Conservation (phyloP, 2,113 vertebrate species). For the Dipodomys spectabilis region DNA sequence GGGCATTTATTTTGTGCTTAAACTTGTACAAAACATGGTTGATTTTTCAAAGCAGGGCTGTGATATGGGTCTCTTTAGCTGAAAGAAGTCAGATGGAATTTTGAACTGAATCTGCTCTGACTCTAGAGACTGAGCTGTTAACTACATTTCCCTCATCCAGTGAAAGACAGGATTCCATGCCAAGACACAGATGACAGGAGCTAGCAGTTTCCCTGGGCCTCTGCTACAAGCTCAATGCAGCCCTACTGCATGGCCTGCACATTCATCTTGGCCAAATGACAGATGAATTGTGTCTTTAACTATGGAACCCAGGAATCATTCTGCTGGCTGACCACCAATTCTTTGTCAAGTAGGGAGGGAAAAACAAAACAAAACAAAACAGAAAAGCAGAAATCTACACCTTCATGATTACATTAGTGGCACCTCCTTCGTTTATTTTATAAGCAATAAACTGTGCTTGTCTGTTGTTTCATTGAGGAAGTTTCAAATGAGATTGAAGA, state of each 20-base stretch:
- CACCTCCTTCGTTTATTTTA: conserved; percentile 81
- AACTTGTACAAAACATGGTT: not conserved
- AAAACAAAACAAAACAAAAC: conserved; percentile 29
- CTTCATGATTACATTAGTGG: conserved; percentile 74
- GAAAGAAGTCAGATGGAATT: not conserved
- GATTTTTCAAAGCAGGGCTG: not conserved
- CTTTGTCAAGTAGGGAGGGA: conserved; percentile 38
- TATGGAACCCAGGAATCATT: conserved; percentile 53
- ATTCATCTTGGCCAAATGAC: conserved; percentile 74
- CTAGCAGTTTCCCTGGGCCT: not conserved
- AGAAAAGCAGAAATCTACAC: conserved; percentile 56
- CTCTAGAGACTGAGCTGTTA: conserved; percentile 15
- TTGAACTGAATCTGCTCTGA: conserved; percentile 1
- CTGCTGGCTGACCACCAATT: conserved; percentile 59
- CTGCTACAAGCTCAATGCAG: conserved; percentile 17
- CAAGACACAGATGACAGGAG: conserved; percentile 45
- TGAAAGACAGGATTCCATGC: not conserved
- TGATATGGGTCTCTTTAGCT: not conserved
- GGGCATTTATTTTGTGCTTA: not conserved
- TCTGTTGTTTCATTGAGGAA: conserved; percentile 85
- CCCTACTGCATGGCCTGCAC: not conserved
- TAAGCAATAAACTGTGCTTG: conserved; percentile 82
- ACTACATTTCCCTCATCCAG: conserved; percentile 35
- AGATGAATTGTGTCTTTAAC: conserved; percentile 66
- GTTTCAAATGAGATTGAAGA: conserved; percentile 86